These are phyloP conservation scores for Henicopernis longicauda DNA, from an alignment of 2,113 vertebrate species.

Conservation along the genomic window DNA sequence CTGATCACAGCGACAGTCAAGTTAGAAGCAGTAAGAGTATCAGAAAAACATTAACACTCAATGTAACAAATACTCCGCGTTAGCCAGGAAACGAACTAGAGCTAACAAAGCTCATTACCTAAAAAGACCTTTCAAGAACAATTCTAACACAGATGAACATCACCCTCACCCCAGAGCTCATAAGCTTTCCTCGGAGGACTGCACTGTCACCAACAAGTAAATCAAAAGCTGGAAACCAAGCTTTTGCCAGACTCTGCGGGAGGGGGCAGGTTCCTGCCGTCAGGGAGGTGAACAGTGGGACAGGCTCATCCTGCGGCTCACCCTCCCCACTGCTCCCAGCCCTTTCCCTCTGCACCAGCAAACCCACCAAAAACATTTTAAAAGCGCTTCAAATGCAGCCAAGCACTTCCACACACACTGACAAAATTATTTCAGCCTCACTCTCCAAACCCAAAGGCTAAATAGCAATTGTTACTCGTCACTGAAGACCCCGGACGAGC, in stretches of 20 bases:
- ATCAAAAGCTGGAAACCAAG: not conserved
- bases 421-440: not conserved
- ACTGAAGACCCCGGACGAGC: not conserved
- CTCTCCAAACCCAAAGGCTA: not conserved
- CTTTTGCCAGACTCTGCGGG: not conserved
- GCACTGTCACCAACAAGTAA: not conserved
- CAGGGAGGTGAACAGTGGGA: not conserved
- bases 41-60: not conserved
- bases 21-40: accelerated
- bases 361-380: not conserved
- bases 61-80: not conserved
- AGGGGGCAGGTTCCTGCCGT: not conserved
- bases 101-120: not conserved
- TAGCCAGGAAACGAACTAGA: not conserved
- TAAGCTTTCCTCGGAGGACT: not conserved
- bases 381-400: not conserved
- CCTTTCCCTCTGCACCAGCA: not conserved
- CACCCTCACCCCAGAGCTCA: not conserved
- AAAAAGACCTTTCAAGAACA: not conserved
- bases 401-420: not conserved
- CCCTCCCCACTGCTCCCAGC: not conserved
- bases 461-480: not conserved
- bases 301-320: not conserved
- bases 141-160: not conserved
- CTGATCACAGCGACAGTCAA: not conserved